Evolutionary conservation across 2,888 invertebrate species (phyloP).

Genomic region (Drosophila kanekoi): DNA sequence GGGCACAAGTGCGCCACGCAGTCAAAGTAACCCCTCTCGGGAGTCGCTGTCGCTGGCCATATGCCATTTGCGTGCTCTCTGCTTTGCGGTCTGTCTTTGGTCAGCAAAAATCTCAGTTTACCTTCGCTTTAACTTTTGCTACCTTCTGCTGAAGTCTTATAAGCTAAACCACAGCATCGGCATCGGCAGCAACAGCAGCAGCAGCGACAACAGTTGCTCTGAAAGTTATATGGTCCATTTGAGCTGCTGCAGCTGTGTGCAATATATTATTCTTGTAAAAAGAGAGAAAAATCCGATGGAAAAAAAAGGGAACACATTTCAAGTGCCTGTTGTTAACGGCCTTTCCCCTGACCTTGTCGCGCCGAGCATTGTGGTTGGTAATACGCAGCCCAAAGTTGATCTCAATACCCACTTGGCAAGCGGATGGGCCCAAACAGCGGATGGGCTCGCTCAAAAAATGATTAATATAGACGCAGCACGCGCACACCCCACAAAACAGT

Average conservation of each 20-base stretch:
- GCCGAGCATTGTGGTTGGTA: conserved; percentile 10
- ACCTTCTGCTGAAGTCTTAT: conserved; percentile 75
- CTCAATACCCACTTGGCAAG: conserved; percentile 27
- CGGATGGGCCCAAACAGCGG: conserved; percentile 54
- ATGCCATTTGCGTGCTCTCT: conserved; percentile 55
- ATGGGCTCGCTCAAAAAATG: conserved; percentile 53
- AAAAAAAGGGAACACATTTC: conserved; percentile 20
- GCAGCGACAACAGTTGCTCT: conserved; percentile 68
- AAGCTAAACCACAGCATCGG: conserved; percentile 71
- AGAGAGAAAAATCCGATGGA: not conserved
- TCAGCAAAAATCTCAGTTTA: conserved; percentile 78
- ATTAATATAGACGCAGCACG: conserved; percentile 47
- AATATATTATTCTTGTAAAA: conserved; percentile 47
- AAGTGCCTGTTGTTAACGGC: conserved; percentile 42
- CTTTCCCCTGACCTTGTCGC: conserved; percentile 65
- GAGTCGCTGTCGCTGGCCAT: conserved; percentile 35
- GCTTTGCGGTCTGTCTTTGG: conserved; percentile 65
- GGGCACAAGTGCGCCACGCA: conserved; percentile 70
- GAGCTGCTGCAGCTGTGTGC: conserved; percentile 77
- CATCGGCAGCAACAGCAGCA: conserved; percentile 28
- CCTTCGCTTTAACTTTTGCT: conserved; percentile 65
- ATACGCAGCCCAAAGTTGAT: conserved; percentile 26
- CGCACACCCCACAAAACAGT: conserved; percentile 45
- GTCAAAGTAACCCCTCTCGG: conserved; percentile 25
- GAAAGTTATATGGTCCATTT: conserved; percentile 79